Evolutionary conservation across 2,113 vertebrate genomes (phyloP).

Genomic region (Dicentrarchus labrax): DNA sequence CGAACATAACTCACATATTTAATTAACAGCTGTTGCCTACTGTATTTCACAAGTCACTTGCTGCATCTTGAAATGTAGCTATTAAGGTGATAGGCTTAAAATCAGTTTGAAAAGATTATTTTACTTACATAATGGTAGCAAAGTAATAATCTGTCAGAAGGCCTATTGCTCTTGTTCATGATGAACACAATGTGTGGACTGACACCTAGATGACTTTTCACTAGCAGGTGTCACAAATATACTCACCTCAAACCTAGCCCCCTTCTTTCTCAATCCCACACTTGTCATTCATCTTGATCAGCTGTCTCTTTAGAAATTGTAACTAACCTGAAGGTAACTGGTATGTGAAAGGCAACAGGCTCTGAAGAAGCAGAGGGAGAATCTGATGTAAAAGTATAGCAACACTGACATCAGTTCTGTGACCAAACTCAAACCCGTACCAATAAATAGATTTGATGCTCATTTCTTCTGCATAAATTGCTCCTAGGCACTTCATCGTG

Average conservation of each 20-base stretch:
- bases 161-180: not conserved
- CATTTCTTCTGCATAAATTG: not conserved
- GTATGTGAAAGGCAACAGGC: not conserved
- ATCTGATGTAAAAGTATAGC: not conserved
- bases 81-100: no score
- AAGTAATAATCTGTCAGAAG: not conserved
- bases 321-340: not conserved
- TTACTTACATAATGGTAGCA: not conserved
- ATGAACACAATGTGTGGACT: not conserved
- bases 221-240: not conserved
- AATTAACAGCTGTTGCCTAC: not conserved
- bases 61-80: not conserved
- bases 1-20: not conserved
- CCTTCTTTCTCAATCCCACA: not conserved
- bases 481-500: not conserved
- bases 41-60: not conserved
- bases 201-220: not conserved
- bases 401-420: not conserved
- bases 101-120: not conserved
- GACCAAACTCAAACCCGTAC: not conserved
- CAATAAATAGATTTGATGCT: not conserved
- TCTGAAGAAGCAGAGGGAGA: not conserved
- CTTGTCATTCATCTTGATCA: not conserved
- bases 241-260: not conserved
- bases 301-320: not conserved